These are phyloP conservation scores for Malurus alboscapulatus DNA, from an alignment of 2,113 vertebrate genomes.

Conservation along the genomic window DNA sequence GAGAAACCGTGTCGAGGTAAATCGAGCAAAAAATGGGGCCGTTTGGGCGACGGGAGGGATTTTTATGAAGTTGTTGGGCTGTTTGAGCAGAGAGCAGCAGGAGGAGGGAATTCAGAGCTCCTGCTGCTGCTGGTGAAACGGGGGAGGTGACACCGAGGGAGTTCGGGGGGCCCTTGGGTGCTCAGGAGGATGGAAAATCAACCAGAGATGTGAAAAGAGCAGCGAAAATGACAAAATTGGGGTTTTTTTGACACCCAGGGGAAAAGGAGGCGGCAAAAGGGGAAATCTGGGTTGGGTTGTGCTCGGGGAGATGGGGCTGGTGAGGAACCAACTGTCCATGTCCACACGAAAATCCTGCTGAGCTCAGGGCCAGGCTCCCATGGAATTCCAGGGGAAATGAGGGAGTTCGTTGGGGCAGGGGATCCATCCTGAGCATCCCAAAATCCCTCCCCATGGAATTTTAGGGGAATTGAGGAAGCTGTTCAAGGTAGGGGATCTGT, in stretches of 20 bases:
- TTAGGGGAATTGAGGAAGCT: no score
- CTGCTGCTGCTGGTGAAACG: not conserved
- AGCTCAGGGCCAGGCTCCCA: not conserved
- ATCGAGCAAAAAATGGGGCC: not conserved
- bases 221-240: not conserved
- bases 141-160: not conserved
- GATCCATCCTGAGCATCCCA: not conserved
- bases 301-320: no score
- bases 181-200: not conserved
- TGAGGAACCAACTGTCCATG: no score
- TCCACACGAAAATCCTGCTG: not conserved
- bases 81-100: not conserved
- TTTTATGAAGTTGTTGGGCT: not conserved
- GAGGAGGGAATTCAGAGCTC: not conserved
- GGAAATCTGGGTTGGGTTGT: not conserved
- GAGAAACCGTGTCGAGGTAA: not conserved
- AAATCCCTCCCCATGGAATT: no score
- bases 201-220: not conserved
- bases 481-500: no score
- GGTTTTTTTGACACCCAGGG: not conserved
- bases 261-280: not conserved
- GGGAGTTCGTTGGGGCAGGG: not conserved
- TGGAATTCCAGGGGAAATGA: not conserved
- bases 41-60: not conserved
- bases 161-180: not conserved